Percentiles rank a stretch among this genome's conserved stretches.
These are phyloP conservation scores for Anas flavirostris DNA, from an alignment of 2,797 vertebrate species.

Conservation along the genomic window DNA sequence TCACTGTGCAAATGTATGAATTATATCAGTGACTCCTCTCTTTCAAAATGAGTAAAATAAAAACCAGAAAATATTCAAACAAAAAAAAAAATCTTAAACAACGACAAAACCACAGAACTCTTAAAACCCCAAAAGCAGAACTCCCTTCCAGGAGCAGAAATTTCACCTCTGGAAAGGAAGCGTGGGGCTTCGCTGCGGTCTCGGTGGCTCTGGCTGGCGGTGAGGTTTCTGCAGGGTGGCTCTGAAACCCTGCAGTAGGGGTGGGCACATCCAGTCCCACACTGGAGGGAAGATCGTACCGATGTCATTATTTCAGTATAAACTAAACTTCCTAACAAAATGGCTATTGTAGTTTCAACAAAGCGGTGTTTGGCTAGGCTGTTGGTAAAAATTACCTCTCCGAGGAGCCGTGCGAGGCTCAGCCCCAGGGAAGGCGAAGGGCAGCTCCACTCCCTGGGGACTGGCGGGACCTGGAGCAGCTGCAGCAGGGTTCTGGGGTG, in stretches of 20 bases:
- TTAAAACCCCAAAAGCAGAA: neutral
- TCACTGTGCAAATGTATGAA: neutral
- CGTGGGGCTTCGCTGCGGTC: no score
- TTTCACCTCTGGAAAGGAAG: neutral
- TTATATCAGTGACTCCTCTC: neutral
- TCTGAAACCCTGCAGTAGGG: neutral
- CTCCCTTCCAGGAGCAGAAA: neutral
- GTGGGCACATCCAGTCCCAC: neutral
- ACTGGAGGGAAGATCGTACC: neutral
- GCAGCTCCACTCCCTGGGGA: neutral
- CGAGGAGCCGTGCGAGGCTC: neutral
- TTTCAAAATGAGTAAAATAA: neutral
- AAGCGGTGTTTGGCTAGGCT: neutral
- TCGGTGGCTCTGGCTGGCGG: neutral
- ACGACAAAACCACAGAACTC: no score
- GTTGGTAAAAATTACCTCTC: neutral
- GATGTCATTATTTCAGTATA: neutral
- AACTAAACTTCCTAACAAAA: neutral
- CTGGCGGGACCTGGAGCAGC: neutral
- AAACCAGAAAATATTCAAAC: neutral
- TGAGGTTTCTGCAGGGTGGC: neutral
- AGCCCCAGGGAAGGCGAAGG: no score
- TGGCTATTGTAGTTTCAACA: no score
- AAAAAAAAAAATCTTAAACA: neutral
- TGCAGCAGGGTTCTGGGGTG: neutral